phyloP scores from a whole-genome alignment of 2,113 vertebrate genomes.

The Stigmatopora nigra region DNA sequence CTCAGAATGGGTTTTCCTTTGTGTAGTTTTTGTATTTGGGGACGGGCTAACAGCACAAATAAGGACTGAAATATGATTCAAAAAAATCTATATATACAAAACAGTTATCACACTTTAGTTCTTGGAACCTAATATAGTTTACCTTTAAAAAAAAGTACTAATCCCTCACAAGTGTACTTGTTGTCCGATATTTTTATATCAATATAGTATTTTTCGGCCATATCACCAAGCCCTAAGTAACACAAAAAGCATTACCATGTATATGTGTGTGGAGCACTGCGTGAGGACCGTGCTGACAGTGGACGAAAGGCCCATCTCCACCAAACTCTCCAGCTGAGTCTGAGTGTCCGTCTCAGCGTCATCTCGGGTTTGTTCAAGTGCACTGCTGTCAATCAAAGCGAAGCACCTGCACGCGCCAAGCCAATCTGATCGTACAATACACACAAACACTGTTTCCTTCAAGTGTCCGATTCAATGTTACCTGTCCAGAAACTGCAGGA shows the following conservation, averaged over 20 bases:
- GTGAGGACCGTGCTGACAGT: conserved; percentile 95
- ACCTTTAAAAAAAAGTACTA: too few relatives aligned
- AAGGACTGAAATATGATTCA: too few relatives aligned
- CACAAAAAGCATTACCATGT: conserved; percentile 70
- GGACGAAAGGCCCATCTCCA: conserved; percentile 91
- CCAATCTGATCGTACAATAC: not conserved
- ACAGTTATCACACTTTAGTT: too few relatives aligned
- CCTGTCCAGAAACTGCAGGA: conserved; percentile 98
- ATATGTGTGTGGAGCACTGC: conserved; percentile 90
- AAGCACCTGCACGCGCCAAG: conserved; percentile 79
- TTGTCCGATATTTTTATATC: too few relatives aligned
- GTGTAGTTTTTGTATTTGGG: too few relatives aligned
- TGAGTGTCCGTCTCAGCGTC: conserved; percentile 97
- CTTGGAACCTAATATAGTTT: too few relatives aligned
- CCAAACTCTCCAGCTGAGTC: conserved; percentile 94
- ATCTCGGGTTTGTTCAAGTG: conserved; percentile 90
- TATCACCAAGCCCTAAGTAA: too few relatives aligned
- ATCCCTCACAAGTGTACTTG: too few relatives aligned
- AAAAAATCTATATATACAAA: too few relatives aligned
- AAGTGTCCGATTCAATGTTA: conserved; percentile 50
- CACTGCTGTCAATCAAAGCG: conserved; percentile 93
- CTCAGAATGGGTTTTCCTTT: too few relatives aligned
- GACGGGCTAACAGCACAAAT: too few relatives aligned
- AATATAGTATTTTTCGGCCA: too few relatives aligned
- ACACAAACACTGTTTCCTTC: not conserved